A percentile compares a stretch with the other conserved stretches of the same genome.
These are phyloP conservation scores for Arizona elegans DNA, from an alignment of 2,113 vertebrate genomes.

Conservation along the genomic window DNA sequence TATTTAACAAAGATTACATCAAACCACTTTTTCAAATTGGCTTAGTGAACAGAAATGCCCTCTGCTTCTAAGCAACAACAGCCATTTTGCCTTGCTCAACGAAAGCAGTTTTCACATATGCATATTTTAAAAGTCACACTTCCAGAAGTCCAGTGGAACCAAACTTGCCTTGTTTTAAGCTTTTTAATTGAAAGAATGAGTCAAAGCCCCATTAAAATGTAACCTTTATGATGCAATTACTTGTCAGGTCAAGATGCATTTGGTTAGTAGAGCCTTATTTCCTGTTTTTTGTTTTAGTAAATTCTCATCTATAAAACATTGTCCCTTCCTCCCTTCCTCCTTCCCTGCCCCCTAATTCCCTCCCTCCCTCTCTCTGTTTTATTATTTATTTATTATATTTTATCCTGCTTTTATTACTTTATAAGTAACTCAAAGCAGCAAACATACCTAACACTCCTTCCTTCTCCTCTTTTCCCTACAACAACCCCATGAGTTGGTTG, in stretches of 20 bases:
- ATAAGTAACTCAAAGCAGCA: too few relatives aligned
- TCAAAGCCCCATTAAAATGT: neutral
- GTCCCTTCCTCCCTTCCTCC: too few relatives aligned
- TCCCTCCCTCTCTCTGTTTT: too few relatives aligned
- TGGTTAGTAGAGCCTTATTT: neutral
- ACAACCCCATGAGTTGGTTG: too few relatives aligned
- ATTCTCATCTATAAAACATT: too few relatives aligned
- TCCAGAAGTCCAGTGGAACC: neutral
- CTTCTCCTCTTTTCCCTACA: too few relatives aligned
- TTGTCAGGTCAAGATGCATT: neutral
- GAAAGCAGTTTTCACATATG: neutral
- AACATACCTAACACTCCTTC: too few relatives aligned
- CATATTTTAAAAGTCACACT: neutral
- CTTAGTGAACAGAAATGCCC: neutral
- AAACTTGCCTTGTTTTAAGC: neutral
- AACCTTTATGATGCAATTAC: neutral
- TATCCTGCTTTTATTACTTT: too few relatives aligned
- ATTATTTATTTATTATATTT: too few relatives aligned
- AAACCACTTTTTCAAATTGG: neutral
- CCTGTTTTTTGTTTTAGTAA: neutral
- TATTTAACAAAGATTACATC: neutral
- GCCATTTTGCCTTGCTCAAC: neutral
- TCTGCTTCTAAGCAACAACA: neutral
- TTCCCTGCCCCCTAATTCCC: too few relatives aligned
- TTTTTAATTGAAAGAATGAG: neutral